phyloP scores from a whole-genome alignment of 1,140 invertebrate species.

The Dendroctonus ponderosae region DNA sequence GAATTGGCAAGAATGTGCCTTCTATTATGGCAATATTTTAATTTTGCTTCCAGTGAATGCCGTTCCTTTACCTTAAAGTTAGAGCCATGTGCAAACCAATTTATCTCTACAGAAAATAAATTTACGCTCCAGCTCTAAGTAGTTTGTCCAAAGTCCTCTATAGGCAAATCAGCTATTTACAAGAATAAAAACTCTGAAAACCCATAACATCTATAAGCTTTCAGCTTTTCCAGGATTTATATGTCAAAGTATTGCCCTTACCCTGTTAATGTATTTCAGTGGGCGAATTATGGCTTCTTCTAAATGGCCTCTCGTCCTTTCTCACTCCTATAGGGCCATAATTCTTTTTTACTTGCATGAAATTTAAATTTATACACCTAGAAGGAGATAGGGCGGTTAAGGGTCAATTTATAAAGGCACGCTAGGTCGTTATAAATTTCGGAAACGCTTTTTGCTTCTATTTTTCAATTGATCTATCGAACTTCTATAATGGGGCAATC shows the following conservation, averaged over 20 bases:
- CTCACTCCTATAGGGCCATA: constrained; percentile 5
- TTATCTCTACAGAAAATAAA: too few relatives aligned
- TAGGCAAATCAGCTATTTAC: too few relatives aligned
- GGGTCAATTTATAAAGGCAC: background rate
- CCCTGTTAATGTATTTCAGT: constrained; percentile 33
- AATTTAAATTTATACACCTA: constrained; percentile 26
- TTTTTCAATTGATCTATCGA: background rate
- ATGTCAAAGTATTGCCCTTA: constrained; percentile 19
- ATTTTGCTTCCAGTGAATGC: too few relatives aligned
- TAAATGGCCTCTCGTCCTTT: constrained; percentile 12
- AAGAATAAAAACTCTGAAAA: background rate
- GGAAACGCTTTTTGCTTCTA: background rate
- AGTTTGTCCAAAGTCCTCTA: too few relatives aligned
- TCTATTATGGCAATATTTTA: background rate
- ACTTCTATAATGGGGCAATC: too few relatives aligned
- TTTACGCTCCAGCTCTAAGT: too few relatives aligned
- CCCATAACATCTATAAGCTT: constrained; percentile 13
- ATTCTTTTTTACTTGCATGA: constrained; percentile 23
- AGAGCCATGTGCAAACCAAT: too few relatives aligned
- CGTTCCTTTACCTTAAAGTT: too few relatives aligned
- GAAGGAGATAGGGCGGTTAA: constrained; percentile 8
- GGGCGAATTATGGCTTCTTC: constrained; percentile 27
- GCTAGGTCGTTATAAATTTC: constrained; percentile 9
- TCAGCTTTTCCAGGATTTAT: constrained; percentile 22
- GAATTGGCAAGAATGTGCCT: constrained; percentile 4